Percentiles rank a stretch among this genome's conserved stretches.
Conservation (phyloP, 1,140 invertebrate genomes). For the Musca domestica region DNA sequence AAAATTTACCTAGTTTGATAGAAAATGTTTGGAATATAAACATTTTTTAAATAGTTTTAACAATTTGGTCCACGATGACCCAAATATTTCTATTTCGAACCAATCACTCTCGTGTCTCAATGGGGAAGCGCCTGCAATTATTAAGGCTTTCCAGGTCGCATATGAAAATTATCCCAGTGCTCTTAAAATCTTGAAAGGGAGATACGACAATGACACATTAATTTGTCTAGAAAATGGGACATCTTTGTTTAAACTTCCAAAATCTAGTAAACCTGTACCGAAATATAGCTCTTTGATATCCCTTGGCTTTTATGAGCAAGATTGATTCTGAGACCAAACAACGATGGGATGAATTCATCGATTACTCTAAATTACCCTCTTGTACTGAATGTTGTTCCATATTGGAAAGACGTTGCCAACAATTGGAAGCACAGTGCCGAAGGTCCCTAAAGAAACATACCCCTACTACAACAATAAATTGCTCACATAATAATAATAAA, state of each 20-base stretch:
- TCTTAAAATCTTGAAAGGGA: neutral
- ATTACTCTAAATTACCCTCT: too few relatives aligned
- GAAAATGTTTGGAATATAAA: slow-evolving; percentile 25
- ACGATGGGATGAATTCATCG: too few relatives aligned
- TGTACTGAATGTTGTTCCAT: too few relatives aligned
- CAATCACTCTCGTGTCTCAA: slow-evolving; percentile 15
- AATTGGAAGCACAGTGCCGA: too few relatives aligned
- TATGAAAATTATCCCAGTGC: slow-evolving; percentile 23
- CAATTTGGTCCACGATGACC: slow-evolving; percentile 8
- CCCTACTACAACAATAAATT: neutral
- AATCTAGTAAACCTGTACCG: too few relatives aligned
- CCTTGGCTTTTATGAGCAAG: too few relatives aligned
- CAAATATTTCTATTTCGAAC: neutral
- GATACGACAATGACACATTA: slow-evolving; percentile 21
- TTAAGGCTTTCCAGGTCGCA: slow-evolving; percentile 24
- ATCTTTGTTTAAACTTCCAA: too few relatives aligned
- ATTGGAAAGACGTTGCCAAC: too few relatives aligned
- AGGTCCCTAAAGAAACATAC: too few relatives aligned
- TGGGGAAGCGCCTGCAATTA: neutral
- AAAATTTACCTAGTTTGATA: slow-evolving; percentile 20
- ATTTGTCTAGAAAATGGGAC: slow-evolving; percentile 17
- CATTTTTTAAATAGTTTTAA: slow-evolving; percentile 20
- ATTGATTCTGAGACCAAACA: too few relatives aligned
- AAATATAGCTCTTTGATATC: too few relatives aligned
- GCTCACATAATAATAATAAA: neutral